phyloP scores from a whole-genome alignment of 2,888 invertebrate species.

The Bursaphelenchus okinawaensis region DNA sequence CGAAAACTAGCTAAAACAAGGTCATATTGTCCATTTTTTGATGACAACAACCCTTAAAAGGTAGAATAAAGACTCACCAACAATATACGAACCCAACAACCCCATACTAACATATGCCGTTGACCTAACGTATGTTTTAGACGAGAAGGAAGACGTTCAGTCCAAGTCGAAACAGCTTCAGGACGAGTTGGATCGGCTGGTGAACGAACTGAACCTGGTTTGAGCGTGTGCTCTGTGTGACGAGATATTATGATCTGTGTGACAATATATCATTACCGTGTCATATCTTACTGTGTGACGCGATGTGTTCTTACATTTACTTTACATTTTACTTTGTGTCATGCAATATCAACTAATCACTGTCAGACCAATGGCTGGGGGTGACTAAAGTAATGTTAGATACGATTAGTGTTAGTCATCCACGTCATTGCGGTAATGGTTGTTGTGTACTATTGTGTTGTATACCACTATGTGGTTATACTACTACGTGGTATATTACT shows the following conservation, averaged over 20 bases:
- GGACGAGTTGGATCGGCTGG: slow-evolving; percentile 96
- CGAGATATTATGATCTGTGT: background rate
- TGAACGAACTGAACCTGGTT: slow-evolving; percentile 98
- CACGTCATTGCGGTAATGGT: too few relatives aligned
- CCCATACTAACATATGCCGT: background rate
- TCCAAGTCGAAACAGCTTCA: slow-evolving; percentile 91
- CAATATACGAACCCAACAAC: background rate
- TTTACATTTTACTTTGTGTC: background rate
- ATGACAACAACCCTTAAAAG: too few relatives aligned
- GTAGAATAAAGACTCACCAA: too few relatives aligned
- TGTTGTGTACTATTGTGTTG: too few relatives aligned
- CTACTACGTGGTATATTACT: too few relatives aligned
- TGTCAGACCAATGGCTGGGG: background rate
- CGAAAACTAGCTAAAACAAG: too few relatives aligned
- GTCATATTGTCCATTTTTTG: too few relatives aligned
- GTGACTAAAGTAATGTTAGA: too few relatives aligned
- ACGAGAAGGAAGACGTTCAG: slow-evolving; percentile 87
- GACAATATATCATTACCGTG: too few relatives aligned
- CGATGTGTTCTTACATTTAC: background rate
- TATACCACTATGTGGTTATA: too few relatives aligned
- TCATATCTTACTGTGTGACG: too few relatives aligned
- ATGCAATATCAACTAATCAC: background rate
- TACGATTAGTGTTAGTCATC: too few relatives aligned
- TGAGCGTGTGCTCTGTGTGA: slow-evolving; percentile 64
- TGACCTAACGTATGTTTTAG: slow-evolving; percentile 65